Base-by-base conservation (phyloP, 2,113 vertebrate species). In the Hystrix brachyura region DNA sequence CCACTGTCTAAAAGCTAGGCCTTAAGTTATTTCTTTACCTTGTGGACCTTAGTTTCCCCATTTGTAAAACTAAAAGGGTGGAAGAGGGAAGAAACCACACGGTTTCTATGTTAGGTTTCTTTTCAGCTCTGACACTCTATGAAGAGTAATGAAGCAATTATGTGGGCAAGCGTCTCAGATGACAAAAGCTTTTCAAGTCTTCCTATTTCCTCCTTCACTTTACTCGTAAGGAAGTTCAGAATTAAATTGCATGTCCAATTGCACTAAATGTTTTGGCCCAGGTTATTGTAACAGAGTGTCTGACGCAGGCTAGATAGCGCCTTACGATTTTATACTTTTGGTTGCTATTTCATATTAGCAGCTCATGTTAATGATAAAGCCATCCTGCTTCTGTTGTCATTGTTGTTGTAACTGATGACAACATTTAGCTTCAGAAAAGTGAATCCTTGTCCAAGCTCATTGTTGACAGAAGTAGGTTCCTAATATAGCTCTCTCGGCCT, bases 71-170 rank as follows among this genome's bases (percentile, higher is more conserved):
- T 83, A 55, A 91, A 12, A 46, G 71, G 18, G 1, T 67, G 48
- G 34, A 32, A 55, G 29, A 83, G 43, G 62, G 83, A 46, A 19
- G 92, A 87, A 95, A 60, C 74, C 87, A 78, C 87, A 60, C 4
- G 60, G 13, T 51, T 29, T 82, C 81, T 89, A 19, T 55, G 43
- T 18, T 51, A 17, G 23, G 19, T 43, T 95, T 17, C 67, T 92
- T 90, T 80, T 34, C 64, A 93, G 19, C 72, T 64, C 79, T 65
- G 25, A 74, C 34, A 25, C 48, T 90, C 29, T 80, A 87, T 55
- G 93, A 95, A 90, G 89, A 95, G 6, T 72, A 57, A 87, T 92
- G 79, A 69, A 86, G 46, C 8, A 82, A 94, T 91, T 91, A 94
- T 90, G 89, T 84, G 83, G 84, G 91, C 55, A 72, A 94, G 90